These are phyloP conservation scores for Sphenodon punctatus DNA, from an alignment of 2,797 vertebrate species.

Conservation along the genomic window DNA sequence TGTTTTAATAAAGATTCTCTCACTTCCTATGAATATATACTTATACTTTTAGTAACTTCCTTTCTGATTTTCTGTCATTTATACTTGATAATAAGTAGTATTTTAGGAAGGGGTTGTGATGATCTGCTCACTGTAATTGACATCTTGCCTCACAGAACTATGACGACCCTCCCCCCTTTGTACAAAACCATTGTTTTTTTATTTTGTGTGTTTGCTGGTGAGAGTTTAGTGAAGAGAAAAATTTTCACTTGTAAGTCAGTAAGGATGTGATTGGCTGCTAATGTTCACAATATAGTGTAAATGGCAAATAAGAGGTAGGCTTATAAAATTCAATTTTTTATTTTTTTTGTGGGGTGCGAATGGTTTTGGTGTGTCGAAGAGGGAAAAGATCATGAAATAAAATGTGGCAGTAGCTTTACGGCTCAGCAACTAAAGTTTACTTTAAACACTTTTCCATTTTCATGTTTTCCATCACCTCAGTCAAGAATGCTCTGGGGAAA, in stretches of 20 bases:
- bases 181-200: neutral
- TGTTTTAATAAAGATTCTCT: too few relatives aligned
- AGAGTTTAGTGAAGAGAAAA: neutral
- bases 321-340: rapidly evolving
- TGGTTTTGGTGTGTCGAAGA: neutral
- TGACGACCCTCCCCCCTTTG: too few relatives aligned
- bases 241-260: neutral
- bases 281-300: neutral
- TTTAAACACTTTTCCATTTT: neutral
- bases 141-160: too few relatives aligned
- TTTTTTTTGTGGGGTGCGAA: neutral
- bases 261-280: neutral
- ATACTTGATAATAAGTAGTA: too few relatives aligned
- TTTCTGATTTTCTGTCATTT: too few relatives aligned
- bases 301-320: neutral
- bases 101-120: too few relatives aligned
- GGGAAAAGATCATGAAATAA: neutral
- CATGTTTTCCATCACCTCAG: neutral
- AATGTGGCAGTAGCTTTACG: neutral
- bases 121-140: too few relatives aligned
- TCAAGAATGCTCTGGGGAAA: neutral
- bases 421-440: neutral
- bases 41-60: too few relatives aligned
- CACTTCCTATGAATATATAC: too few relatives aligned
- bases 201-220: neutral